phyloP scores from a whole-genome alignment of 2,888 invertebrate species.

The Tyria jacobaeae region DNA sequence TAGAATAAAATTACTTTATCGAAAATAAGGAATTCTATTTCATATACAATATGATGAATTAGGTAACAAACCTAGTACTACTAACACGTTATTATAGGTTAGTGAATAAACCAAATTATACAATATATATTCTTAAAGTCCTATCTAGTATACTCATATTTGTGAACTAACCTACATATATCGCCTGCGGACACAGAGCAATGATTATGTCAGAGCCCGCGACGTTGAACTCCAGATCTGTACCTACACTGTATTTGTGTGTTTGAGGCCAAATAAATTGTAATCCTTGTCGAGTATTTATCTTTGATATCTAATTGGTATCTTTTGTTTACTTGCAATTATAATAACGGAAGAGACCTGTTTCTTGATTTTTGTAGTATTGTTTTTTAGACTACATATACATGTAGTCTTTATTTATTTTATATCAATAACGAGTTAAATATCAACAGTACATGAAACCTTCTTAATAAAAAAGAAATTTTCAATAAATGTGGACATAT shows the following conservation, averaged over 20 bases:
- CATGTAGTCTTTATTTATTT: neutral
- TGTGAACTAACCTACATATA: conserved; percentile 13
- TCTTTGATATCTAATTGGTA: conserved; percentile 14
- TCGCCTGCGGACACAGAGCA: conserved; percentile 42
- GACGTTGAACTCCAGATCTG: conserved; percentile 32
- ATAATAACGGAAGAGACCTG: conserved; percentile 10
- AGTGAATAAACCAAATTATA: no score
- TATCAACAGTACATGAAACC: no score
- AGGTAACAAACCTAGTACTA: no score
- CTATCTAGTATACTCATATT: conserved; percentile 29
- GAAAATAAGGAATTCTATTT: no score
- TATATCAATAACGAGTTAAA: no score
- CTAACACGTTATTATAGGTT: no score
- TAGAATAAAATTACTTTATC: no score
- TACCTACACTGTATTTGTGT: conserved; percentile 17
- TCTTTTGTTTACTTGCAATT: conserved; percentile 14
- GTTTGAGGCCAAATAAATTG: conserved; percentile 26
- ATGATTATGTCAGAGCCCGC: conserved; percentile 40
- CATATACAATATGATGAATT: no score
- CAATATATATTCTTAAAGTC: neutral
- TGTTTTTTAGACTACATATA: no score
- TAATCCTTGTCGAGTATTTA: conserved; percentile 20
- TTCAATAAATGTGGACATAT: no score
- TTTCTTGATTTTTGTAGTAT: conserved; percentile 5
- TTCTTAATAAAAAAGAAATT: no score